A percentile compares a stretch with the other conserved stretches of the same genome.
phyloP scores from a whole-genome alignment of 2,797 vertebrate genomes.

The Phrynocephalus forsythii region DNA sequence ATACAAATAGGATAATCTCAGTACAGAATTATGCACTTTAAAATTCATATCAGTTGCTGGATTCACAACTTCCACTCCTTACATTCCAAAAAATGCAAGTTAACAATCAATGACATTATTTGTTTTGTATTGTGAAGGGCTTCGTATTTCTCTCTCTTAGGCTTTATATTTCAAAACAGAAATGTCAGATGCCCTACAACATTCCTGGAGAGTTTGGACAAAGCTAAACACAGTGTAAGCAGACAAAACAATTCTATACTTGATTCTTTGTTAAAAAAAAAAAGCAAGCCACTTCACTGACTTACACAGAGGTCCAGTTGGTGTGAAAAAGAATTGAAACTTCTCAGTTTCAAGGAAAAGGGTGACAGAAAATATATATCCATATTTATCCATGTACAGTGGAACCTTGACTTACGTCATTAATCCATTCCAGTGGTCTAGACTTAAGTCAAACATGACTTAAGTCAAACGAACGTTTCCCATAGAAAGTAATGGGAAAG shows the following conservation, averaged over 20 bases:
- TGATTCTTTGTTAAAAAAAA: neutral
- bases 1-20: neutral
- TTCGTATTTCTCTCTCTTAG: neutral
- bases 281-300: neutral
- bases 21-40: neutral
- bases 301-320: neutral
- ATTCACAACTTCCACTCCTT: neutral
- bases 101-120: neutral
- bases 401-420: too few relatives aligned
- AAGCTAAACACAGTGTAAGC: neutral
- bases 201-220: fast-evolving
- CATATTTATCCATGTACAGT: too few relatives aligned
- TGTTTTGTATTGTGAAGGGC: neutral
- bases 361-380: conserved; percentile 10
- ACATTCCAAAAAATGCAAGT: neutral
- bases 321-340: fast-evolving
- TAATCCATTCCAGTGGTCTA: too few relatives aligned
- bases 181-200: neutral
- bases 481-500: too few relatives aligned
- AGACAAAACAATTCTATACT: neutral
- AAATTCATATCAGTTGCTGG: neutral
- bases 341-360: conserved; percentile 21
- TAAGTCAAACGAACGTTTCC: too few relatives aligned
- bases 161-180: conserved; percentile 24
- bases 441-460: too few relatives aligned